phyloP scores from a whole-genome alignment of 2,113 vertebrate species.

The Nipponia nippon region DNA sequence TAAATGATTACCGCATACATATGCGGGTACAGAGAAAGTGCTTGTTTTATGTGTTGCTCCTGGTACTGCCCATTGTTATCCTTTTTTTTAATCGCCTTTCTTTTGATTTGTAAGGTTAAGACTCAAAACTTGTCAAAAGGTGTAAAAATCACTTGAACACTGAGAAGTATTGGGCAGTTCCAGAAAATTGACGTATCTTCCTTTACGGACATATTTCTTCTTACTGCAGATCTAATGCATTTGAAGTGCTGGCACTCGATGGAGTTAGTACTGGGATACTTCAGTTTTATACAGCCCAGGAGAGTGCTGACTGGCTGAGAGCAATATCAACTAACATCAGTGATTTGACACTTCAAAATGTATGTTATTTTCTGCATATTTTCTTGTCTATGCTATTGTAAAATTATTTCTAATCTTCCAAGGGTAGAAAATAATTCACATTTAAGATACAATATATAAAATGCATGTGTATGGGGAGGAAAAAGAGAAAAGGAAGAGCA shows the following conservation, averaged over 20 bases:
- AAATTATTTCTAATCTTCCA: constrained; percentile 18
- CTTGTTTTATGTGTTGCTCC: not conserved
- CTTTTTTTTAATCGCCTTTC: not conserved
- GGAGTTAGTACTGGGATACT: constrained; percentile 85
- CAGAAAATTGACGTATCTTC: not conserved
- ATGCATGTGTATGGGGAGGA: not conserved
- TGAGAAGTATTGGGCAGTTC: constrained; percentile 24
- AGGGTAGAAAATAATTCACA: not conserved
- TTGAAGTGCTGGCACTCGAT: constrained; percentile 88
- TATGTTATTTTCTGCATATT: constrained; percentile 71
- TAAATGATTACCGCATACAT: not conserved
- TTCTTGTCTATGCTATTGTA: not conserved
- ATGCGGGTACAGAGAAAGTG: not conserved
- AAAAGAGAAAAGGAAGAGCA: not conserved
- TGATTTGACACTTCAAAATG: constrained; percentile 86
- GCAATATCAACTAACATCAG: constrained; percentile 89
- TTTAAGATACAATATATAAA: not conserved
- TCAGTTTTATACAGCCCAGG: constrained; percentile 88
- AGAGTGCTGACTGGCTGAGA: constrained; percentile 91
- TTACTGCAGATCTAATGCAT: constrained; percentile 84
- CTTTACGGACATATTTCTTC: constrained; percentile 33
- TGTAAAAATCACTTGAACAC: not conserved
- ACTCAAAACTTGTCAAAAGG: not conserved
- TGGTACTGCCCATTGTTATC: not conserved
- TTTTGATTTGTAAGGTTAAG: not conserved